phyloP scores from a whole-genome alignment of 2,888 invertebrate genomes.

The Troides oblongomaculatus region DNA sequence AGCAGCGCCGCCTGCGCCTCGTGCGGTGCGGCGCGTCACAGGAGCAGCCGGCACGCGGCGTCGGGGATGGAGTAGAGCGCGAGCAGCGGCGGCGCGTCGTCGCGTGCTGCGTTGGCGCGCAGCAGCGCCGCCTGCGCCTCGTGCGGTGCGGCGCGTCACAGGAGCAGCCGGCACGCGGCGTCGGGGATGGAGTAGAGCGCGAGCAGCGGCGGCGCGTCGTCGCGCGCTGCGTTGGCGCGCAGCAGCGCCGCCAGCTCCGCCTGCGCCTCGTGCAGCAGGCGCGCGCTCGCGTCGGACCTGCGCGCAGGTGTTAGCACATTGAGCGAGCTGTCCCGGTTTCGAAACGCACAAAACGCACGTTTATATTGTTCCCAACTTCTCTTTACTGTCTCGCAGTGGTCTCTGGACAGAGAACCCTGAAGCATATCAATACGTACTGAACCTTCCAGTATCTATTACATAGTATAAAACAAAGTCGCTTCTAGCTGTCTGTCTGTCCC shows the following conservation, averaged over 20 bases:
- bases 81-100: neutral
- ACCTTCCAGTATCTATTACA: too few species aligned
- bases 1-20: too few species aligned
- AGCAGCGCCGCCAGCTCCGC: constrained; percentile 51
- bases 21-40: neutral
- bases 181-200: constrained; percentile 69
- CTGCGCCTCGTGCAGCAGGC: constrained; percentile 59
- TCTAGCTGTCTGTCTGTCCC: too few species aligned
- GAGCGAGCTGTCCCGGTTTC: constrained; percentile 32
- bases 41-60: too few species aligned
- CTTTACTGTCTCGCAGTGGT: too few species aligned
- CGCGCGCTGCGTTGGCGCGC: constrained; percentile 51
- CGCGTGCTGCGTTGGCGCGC: too few species aligned
- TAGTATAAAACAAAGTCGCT: too few species aligned
- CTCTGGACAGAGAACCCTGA: too few species aligned
- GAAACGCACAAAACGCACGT: too few species aligned
- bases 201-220: constrained; percentile 57
- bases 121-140: too few species aligned
- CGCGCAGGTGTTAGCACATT: constrained; percentile 25
- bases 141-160: constrained; percentile 34
- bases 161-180: constrained; percentile 52
- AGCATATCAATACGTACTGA: too few species aligned
- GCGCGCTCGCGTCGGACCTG: constrained; percentile 41
- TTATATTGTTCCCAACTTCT: too few species aligned
- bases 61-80: neutral